Percentiles rank a stretch among this genome's conserved stretches.
These are phyloP conservation scores for Adelphocoris suturalis DNA, from an alignment of 2,888 invertebrate genomes.

Conservation along the genomic window DNA sequence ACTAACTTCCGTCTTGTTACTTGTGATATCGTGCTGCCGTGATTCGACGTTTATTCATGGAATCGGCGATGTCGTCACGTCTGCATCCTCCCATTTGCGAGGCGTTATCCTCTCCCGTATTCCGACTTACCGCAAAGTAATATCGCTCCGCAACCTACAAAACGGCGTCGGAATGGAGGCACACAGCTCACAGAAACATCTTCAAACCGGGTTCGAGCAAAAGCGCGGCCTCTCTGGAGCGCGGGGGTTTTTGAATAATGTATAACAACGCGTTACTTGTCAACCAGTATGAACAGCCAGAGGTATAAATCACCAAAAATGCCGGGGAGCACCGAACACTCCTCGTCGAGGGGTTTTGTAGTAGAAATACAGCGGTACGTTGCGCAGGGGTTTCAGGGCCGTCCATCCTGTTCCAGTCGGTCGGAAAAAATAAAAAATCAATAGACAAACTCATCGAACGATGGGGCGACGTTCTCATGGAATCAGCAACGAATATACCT, in stretches of 20 bases:
- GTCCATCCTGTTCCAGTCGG: constrained; percentile 7
- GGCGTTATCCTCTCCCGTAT: not conserved
- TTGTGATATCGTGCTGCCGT: not conserved
- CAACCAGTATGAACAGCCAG: constrained; percentile 39
- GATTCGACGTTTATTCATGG: not conserved
- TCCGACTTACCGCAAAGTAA: constrained; percentile 16
- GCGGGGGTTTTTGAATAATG: constrained; percentile 12
- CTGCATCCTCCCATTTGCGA: not conserved
- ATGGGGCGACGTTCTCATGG: no score
- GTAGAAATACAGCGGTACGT: constrained; percentile 8
- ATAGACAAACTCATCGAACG: not conserved
- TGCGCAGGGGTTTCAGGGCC: not conserved
- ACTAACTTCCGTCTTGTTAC: no score
- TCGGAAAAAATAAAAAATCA: not conserved
- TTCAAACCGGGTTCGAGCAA: not conserved
- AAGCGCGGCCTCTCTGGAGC: not conserved
- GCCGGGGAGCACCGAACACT: constrained; percentile 7
- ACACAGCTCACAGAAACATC: not conserved
- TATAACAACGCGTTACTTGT: constrained; percentile 42
- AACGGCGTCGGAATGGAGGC: not conserved
- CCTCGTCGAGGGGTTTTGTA: not conserved
- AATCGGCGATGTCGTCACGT: not conserved
- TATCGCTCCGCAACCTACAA: constrained; percentile 5
- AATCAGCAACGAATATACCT: no score
- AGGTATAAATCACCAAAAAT: constrained; percentile 30